phyloP scores from a whole-genome alignment of 2,113 vertebrate genomes.

The Chionodraco myersi region DNA sequence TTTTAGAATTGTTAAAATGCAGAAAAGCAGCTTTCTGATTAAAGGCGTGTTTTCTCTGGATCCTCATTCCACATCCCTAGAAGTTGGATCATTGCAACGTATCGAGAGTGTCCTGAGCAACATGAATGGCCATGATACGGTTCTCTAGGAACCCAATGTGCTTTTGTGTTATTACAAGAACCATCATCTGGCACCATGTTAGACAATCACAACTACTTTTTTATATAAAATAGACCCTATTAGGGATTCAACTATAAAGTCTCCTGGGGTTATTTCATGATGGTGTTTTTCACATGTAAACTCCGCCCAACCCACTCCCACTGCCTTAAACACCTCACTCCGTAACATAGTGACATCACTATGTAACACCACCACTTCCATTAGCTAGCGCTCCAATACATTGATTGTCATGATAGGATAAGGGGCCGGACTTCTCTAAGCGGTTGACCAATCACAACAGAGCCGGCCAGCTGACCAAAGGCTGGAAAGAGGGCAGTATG shows the following conservation, averaged over 20 bases:
- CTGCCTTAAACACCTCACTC: neutral
- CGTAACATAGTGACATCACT: too few species aligned
- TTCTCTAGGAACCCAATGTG: neutral
- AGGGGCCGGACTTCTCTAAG: too few species aligned
- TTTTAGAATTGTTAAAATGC: constrained; percentile 56
- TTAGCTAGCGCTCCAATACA: too few species aligned
- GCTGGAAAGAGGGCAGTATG: too few species aligned
- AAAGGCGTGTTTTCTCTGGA: constrained; percentile 45
- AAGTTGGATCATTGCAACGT: constrained; percentile 4
- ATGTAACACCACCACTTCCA: too few species aligned
- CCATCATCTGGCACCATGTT: neutral
- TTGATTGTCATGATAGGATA: too few species aligned
- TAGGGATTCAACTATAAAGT: neutral
- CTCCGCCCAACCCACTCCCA: too few species aligned
- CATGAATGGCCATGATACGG: neutral
- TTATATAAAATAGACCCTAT: neutral
- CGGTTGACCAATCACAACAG: too few species aligned
- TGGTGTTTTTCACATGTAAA: neutral
- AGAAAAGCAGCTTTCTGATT: constrained; percentile 55
- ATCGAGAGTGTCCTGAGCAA: neutral
- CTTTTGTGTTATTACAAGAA: neutral
- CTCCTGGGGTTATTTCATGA: neutral
- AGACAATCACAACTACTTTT: neutral
- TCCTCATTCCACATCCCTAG: constrained; percentile 19
- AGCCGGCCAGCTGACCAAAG: too few species aligned